Evolutionary conservation across 1,140 invertebrate species (phyloP), one percentile per base, ranked within the genome.

Genomic region (Acromyrmex charruanus): DNA sequence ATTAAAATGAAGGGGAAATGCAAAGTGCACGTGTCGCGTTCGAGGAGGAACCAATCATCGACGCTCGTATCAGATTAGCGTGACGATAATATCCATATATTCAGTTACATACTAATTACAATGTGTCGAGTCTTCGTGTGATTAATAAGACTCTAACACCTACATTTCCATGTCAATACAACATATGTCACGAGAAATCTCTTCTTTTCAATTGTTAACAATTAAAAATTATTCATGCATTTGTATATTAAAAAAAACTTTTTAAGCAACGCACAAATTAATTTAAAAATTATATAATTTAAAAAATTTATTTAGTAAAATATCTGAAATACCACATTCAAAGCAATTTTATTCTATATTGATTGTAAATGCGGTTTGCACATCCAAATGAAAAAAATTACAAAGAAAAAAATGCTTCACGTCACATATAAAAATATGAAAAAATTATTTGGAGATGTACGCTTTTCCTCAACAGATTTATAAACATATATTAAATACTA

Each of bases 41-140:
- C 14, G 28, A 84, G 16, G 28, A 74, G 55, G 80, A 84, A 75
- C 44, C 55, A 51, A 75, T 84, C 55, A 18, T 35, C 58, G 9
- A 61, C 28, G 39, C 39, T 84, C 58, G 69, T 35, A 39, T 84
- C 39, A 18, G 25, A 63, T 84, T 74, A 75, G 69, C 68, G 39
- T 28, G 39, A 31, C 68, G 7, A 51, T 74, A 75, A 53, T 31
- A 71, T 74, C 9, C 12, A 72, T 16, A 31, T 74, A 31, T 51
- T 58, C 9, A 51, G 18, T 79, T 53, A 66, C 5, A 7, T n/a
- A 25, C 25, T n/a, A 66, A 79, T 80, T 77, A 5, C 65, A 2
- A 69, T 18, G 31, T 18, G n/a, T 39, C 44, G 25, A 51, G 6
- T 65, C 25, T 66, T 3, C 7, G 12, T 71, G 16, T 58, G 21